Conservation (phyloP, 2,797 vertebrate genomes). For the Odontamblyopus lacepedii region DNA sequence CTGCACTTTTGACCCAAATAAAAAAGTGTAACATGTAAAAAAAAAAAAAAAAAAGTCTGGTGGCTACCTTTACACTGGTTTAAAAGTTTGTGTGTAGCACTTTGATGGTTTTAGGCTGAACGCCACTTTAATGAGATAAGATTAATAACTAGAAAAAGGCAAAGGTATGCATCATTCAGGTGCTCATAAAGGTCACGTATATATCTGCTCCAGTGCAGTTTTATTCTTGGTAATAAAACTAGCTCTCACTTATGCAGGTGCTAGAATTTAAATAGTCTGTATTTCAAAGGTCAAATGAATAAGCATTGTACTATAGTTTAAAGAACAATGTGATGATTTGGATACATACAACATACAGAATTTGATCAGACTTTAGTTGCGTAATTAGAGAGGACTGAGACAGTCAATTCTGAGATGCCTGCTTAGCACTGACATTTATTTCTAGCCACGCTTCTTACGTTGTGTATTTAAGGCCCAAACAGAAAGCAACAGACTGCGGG, state of each 20-base stretch:
- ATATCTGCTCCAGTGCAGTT: neutral
- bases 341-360: neutral
- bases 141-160: neutral
- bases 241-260: neutral
- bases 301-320: neutral
- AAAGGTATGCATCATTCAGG: neutral
- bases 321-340: neutral
- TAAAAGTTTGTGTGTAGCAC: neutral
- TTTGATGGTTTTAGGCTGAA: neutral
- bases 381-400: neutral
- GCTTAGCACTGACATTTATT: constrained; percentile 14
- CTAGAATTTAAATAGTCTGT: neutral
- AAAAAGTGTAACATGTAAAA: constrained; percentile 54
- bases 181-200: constrained; percentile 5
- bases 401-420: constrained; percentile 10
- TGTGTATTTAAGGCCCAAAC: constrained; percentile 13
- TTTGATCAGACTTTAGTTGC: neutral
- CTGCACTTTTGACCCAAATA: constrained; percentile 50
- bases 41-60: neutral
- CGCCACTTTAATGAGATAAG: neutral
- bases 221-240: neutral
- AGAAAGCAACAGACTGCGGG: constrained; percentile 17
- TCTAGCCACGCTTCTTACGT: constrained; percentile 7
- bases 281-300: neutral
- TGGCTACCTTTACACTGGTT: neutral